These are phyloP conservation scores for sheep (Ovis aries) DNA, from an alignment of 2,113 vertebrate genomes.

Conservation along the genomic window DNA sequence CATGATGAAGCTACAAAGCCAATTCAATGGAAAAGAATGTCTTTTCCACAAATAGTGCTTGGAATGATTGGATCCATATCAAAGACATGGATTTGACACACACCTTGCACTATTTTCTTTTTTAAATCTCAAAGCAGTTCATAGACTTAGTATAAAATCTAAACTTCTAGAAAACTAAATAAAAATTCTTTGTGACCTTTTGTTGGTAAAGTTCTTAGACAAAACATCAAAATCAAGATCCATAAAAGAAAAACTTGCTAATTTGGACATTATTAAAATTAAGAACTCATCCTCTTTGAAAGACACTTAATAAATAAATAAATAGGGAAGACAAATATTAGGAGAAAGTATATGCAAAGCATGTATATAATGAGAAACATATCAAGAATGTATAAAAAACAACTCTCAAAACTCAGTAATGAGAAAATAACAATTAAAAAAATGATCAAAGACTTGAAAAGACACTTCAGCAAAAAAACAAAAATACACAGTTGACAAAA, in stretches of 20 bases:
- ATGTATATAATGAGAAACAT: background rate
- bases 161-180: background rate
- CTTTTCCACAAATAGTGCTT: background rate
- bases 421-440: background rate
- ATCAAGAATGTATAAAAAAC: background rate
- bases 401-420: background rate
- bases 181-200: background rate
- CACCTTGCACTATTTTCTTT: background rate
- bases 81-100: background rate
- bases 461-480: background rate
- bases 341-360: background rate
- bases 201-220: background rate
- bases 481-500: background rate
- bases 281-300: background rate
- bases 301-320: background rate
- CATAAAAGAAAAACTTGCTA: background rate
- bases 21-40: background rate
- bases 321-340: background rate
- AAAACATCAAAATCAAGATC: background rate
- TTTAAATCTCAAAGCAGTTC: background rate
- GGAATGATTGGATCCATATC: background rate
- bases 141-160: background rate
- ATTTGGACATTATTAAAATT: background rate
- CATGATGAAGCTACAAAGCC: background rate
- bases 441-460: background rate